phyloP scores from a whole-genome alignment of 2,888 invertebrate genomes.

The Stenotaenia linearis region DNA sequence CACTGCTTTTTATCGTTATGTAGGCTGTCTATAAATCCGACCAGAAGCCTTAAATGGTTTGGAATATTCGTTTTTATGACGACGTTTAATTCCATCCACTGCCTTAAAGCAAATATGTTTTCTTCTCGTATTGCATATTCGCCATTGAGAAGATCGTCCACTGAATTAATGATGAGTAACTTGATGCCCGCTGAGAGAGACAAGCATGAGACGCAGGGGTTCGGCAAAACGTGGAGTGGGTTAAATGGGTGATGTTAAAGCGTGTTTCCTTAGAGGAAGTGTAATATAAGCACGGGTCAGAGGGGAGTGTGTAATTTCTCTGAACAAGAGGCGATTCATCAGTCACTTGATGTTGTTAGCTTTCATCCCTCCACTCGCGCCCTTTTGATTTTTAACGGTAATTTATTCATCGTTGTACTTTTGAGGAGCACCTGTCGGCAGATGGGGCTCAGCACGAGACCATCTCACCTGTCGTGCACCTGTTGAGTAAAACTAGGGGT shows the following conservation, averaged over 20 bases:
- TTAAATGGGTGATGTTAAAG: slow-evolving; percentile 10
- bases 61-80: neutral
- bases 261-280: slow-evolving; percentile 4
- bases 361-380: neutral
- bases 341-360: neutral
- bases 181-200: neutral
- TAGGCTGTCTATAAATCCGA: neutral
- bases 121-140: neutral
- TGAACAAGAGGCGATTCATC: neutral
- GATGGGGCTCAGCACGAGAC: slow-evolving; percentile 7
- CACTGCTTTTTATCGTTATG: neutral
- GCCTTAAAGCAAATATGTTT: neutral
- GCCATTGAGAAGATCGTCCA: neutral
- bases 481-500: neutral
- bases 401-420: neutral
- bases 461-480: neutral
- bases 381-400: neutral
- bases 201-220: slow-evolving; percentile 10
- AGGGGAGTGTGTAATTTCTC: neutral
- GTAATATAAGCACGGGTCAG: neutral
- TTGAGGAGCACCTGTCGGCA: slow-evolving; percentile 10
- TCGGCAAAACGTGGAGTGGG: neutral
- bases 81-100: neutral
- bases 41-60: neutral
- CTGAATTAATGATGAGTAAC: slow-evolving; percentile 15